Conservation (phyloP, 2,797 vertebrate genomes). For the Trachurus trachurus region DNA sequence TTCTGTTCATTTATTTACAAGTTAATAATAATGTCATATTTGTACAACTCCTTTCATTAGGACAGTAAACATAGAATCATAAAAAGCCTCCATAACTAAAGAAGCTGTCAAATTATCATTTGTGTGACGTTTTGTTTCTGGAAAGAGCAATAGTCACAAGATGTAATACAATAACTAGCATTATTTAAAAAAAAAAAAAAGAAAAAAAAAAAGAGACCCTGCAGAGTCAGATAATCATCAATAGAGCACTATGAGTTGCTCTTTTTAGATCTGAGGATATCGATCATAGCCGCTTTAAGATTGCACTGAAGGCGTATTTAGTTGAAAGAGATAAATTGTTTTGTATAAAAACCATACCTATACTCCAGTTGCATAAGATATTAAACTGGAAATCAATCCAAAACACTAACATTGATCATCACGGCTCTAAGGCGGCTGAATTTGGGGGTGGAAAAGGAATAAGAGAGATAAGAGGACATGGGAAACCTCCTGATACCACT, state of each 20-base stretch:
- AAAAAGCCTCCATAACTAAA: too few species aligned
- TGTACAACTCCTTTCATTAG: too few species aligned
- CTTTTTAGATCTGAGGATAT: neutral
- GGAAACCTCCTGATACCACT: constrained; percentile 75
- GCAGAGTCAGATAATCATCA: neutral
- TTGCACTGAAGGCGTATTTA: neutral
- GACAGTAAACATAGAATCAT: too few species aligned
- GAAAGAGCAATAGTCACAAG: neutral
- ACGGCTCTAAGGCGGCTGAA: constrained; percentile 57
- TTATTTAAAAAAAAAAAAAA: neutral
- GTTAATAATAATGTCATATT: too few species aligned
- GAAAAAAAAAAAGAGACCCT: too few species aligned
- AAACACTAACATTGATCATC: constrained; percentile 71
- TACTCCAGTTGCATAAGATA: constrained; percentile 20
- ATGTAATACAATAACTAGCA: neutral
- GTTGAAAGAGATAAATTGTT: neutral
- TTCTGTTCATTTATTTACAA: too few species aligned
- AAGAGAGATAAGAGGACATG: constrained; percentile 71
- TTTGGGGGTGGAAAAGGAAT: constrained; percentile 60
- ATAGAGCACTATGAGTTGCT: neutral
- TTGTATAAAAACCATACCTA: constrained; percentile 7
- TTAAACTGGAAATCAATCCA: constrained; percentile 60
- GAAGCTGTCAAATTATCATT: neutral
- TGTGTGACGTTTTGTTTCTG: neutral
- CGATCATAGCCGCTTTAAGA: neutral